Conservation (phyloP, 2,888 invertebrate species). For the Crepidodera aurea region DNA sequence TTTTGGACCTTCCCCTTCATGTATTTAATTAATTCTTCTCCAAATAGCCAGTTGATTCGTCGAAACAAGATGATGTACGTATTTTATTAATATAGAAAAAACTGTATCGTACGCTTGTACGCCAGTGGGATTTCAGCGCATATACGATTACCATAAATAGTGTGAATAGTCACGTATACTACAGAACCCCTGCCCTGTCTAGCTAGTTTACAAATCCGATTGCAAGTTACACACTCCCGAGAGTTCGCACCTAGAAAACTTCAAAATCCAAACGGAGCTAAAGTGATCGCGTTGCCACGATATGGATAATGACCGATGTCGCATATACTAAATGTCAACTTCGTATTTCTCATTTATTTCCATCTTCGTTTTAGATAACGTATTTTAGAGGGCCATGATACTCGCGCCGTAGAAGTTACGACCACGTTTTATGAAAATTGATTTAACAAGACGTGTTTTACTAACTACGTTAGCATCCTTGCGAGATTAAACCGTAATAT, state of each 20-base stretch:
- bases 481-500: too few relatives aligned
- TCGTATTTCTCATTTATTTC: constrained; percentile 18
- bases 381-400: too few relatives aligned
- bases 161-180: constrained; percentile 45
- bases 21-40: too few relatives aligned
- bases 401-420: too few relatives aligned
- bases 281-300: constrained; percentile 35
- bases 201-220: constrained; percentile 41
- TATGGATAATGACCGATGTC: constrained; percentile 38
- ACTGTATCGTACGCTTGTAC: background rate
- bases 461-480: too few relatives aligned
- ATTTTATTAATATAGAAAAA: too few relatives aligned
- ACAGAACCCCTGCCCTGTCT: constrained; percentile 36
- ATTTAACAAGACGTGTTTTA: too few relatives aligned
- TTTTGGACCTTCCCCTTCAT: too few relatives aligned
- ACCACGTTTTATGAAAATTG: too few relatives aligned
- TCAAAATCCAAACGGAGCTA: constrained; percentile 33
- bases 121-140: constrained; percentile 25
- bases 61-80: too few relatives aligned
- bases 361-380: background rate
- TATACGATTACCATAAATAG: constrained; percentile 46
- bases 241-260: constrained; percentile 33
- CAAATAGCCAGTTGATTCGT: too few relatives aligned
- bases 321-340: constrained; percentile 30
- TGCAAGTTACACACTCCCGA: constrained; percentile 30